These are phyloP conservation scores for Pangasius sanitwongsei DNA, from an alignment of 2,797 vertebrate species.

Conservation along the genomic window DNA sequence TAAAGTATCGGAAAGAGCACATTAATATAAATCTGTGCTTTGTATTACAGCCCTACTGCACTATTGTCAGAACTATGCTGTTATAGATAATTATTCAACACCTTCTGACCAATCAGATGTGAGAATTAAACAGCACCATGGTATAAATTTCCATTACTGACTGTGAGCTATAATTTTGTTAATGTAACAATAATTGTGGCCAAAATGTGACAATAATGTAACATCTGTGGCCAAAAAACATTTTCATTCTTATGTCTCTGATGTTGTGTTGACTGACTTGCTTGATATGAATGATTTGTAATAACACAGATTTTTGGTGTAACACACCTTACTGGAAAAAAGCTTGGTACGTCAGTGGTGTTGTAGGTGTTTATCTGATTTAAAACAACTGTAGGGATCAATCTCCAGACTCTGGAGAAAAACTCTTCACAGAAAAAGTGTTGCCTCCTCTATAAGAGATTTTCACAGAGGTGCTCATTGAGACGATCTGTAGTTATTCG, in stretches of 20 bases:
- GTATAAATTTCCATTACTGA: background rate
- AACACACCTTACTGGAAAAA: conserved; percentile 34
- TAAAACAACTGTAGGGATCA: conserved; percentile 62
- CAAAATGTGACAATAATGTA: no score
- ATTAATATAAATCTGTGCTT: background rate
- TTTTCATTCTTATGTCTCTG: background rate
- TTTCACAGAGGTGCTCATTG: conserved; percentile 50
- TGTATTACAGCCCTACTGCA: background rate
- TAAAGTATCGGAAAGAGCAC: background rate
- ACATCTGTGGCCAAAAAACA: background rate
- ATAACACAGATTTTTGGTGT: conserved; percentile 29
- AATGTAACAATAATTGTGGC: background rate
- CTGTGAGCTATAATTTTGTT: background rate
- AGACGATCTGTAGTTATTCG: conserved; percentile 26
- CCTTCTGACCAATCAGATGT: background rate
- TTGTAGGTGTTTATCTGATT: conserved; percentile 60
- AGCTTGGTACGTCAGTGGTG: conserved; percentile 48
- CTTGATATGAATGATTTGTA: conserved; percentile 18
- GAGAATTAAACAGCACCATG: background rate
- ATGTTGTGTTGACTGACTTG: background rate
- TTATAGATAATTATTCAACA: background rate
- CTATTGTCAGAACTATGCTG: background rate
- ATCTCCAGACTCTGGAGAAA: conserved; percentile 63
- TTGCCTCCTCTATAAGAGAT: conserved; percentile 42
- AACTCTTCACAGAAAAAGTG: conserved; percentile 41